phyloP scores from a whole-genome alignment of 2,797 vertebrate genomes.

The Coreius guichenoti region DNA sequence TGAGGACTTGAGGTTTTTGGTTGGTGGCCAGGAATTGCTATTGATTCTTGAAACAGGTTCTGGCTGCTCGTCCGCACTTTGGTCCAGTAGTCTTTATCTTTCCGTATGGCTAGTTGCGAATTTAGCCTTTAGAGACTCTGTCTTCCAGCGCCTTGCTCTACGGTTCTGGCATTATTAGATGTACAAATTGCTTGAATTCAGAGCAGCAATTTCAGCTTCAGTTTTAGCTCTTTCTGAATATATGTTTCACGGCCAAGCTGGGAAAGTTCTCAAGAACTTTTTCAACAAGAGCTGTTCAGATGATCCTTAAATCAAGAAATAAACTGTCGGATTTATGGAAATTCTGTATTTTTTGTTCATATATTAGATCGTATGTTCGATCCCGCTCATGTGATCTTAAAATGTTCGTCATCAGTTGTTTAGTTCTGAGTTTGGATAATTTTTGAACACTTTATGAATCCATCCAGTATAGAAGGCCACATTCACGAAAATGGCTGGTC shows the following conservation, averaged over 20 bases:
- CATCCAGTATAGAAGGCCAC: constrained; percentile 94
- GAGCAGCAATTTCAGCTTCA: constrained; percentile 19
- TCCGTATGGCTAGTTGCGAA: constrained; percentile 42
- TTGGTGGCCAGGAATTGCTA: constrained; percentile 45
- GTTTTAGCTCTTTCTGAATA: constrained; percentile 15
- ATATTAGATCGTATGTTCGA: constrained; percentile 10
- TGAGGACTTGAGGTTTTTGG: constrained; percentile 50
- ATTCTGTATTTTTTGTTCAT: constrained; percentile 8
- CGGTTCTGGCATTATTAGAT: constrained; percentile 46
- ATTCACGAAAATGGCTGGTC: constrained; percentile 94
- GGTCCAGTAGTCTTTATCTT: constrained; percentile 47
- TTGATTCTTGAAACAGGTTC: constrained; percentile 46
- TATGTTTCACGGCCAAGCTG: constrained; percentile 35
- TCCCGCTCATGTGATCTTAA: background rate
- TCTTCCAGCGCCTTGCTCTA: constrained; percentile 25
- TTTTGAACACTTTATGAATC: constrained; percentile 93
- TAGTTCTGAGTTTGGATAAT: constrained; percentile 67
- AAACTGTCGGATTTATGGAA: background rate
- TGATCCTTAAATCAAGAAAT: constrained; percentile 20
- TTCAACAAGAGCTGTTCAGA: background rate
- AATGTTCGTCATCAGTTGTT: constrained; percentile 48
- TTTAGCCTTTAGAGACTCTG: constrained; percentile 34
- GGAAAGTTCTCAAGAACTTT: constrained; percentile 33
- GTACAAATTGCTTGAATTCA: constrained; percentile 40
- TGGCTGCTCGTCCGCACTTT: constrained; percentile 36